Evolutionary conservation across 2,888 invertebrate genomes (phyloP), one percentile per base, ranked within the genome.

Genomic region (Fabriciana adippe): DNA sequence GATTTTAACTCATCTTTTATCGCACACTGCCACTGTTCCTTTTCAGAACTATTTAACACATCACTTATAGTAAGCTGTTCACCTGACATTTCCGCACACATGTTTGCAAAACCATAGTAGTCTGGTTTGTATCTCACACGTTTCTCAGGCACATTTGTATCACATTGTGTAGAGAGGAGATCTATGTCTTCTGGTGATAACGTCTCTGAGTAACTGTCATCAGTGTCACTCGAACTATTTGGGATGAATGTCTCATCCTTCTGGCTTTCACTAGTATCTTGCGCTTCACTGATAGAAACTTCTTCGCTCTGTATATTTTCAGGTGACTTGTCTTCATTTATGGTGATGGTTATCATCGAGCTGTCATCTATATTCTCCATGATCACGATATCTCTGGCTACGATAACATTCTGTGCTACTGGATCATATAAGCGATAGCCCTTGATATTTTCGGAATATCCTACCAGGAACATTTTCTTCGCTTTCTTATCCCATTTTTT

Each of bases 401-500:
- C 15, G 13, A 47, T 47, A 14, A 47, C 47, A 11, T 47, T 0
- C 15, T 15, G 47, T 15, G 47, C 15, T 47, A 47, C 15, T 47
- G 47, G 47, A 47, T 47, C 26, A 26, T 26, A 26, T 26, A 47
- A 47, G 14, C 47, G 47, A 47, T 47, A 47, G 47, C 13, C 47
- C 13, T 14, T 47, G 15, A 47, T 47, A 26, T 26, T 26, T 26
- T 26, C 26, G 0, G 26, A 26, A 26, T 26, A 26, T 26, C 26
- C 26, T 4, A 26, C 26, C 4, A 26, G 5, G 26, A 26, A 26
- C 8, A 11, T 8, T 11, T 41, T 41, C 35, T 41, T 41, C 8
- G 16, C 35, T 96, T 69, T 48, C 48, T 48, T 48, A 14, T 48
- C n/a, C 48, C 48, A n/a, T 48, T 48, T 48, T 15, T n/a, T 13